A percentile compares a stretch with the other conserved stretches of the same genome.
phyloP scores from a whole-genome alignment of 2,797 vertebrate genomes.

The Schizopygopsis pylzovi region DNA sequence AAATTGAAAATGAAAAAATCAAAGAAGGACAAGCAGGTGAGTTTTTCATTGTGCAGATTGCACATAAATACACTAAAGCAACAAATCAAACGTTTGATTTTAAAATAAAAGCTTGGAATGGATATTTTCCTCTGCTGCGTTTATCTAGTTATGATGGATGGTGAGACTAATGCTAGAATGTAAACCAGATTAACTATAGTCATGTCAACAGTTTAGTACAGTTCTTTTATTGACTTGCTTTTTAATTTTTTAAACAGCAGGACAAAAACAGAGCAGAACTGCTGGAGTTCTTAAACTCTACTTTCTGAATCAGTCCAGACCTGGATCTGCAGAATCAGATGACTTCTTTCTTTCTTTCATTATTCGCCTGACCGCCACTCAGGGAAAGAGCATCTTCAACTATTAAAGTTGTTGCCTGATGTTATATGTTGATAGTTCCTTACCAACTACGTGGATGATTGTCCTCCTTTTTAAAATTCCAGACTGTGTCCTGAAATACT shows the following conservation, averaged over 20 bases:
- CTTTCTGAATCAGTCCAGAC: constrained; percentile 74
- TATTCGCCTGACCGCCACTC: constrained; percentile 53
- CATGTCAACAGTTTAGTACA: neutral
- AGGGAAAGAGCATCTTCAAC: constrained; percentile 59
- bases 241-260: constrained; percentile 71
- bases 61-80: neutral
- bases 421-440: constrained; percentile 6
- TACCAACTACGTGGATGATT: neutral
- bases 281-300: constrained; percentile 90
- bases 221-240: neutral
- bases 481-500: neutral
- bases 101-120: neutral
- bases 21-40: constrained; percentile 92
- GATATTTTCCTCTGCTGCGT: neutral
- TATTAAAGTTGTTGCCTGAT: constrained; percentile 28
- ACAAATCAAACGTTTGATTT: neutral
- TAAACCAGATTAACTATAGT: neutral
- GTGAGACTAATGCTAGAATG: neutral
- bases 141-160: neutral
- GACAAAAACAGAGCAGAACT: constrained; percentile 89
- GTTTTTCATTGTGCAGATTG: neutral
- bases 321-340: neutral
- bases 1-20: constrained; percentile 97
- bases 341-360: constrained; percentile 31
- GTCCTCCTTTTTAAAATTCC: neutral